Evolutionary conservation across 2,113 vertebrate species (phyloP), one percentile per base, ranked within the genome.

Genomic region (Ptyas mucosa): DNA sequence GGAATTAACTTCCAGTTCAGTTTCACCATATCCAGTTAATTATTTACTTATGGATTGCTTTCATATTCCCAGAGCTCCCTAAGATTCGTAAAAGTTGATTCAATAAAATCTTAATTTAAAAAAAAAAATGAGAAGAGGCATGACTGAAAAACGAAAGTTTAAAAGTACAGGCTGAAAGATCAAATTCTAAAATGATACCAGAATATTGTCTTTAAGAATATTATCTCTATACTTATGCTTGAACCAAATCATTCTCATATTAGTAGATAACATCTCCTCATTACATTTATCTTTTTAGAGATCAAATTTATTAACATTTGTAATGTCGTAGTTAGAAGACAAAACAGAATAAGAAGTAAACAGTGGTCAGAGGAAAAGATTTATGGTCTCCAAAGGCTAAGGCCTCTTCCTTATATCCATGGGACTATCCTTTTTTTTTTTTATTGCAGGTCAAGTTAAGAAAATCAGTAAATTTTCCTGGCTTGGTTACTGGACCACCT

Each of bases 261-360:
- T 54, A 8, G 21, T 81, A 49, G 15, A 89, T 11, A 85, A 89
- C 15, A 29, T 81, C 29, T 52, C 55, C 29, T 39, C 34, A 58
- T 52, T 51, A 23, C 3, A 34, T 34, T 57, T 55, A 29, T 55
- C 29, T 55, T 55, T 89, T 81, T n/a, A 75, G 51, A 52, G 86
- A 24, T 75, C 46, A n/a, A 69, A 26, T 81, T 23, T 69, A 75
- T 53, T 18, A 52, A 87, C 46, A 15, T 75, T 43, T 81, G n/a
- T n/a, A 2, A 8, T 11, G 34, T 81, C 21, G 7, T 0, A 3
- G 4, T 8, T 53, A 54, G 18, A 64, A 0, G 20, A 34, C 75
- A 85, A 75, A 90, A 0, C 21, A 8, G 1, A 89, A 57, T 57
- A 89, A 15, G 34, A 57, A 92, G 34, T 43, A 53, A 12, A 14